Percentiles rank a stretch among this genome's conserved stretches.
Evolutionary conservation across 2,113 vertebrate species (phyloP).

Genomic region (Strix uralensis): DNA sequence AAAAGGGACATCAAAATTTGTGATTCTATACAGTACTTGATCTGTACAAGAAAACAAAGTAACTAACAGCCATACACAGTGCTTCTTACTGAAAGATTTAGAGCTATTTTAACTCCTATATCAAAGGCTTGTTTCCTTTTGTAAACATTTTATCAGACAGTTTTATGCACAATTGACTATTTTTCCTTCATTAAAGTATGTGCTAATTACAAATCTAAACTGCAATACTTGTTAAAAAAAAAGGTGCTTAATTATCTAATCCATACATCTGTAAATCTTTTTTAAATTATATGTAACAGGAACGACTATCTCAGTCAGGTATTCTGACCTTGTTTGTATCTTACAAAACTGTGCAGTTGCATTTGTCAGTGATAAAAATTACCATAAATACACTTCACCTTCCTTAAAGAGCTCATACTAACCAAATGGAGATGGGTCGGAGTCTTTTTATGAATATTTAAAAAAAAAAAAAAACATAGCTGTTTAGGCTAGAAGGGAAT

Average conservation of each 20-base stretch:
- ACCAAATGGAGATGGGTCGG: background rate
- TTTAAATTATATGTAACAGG: background rate
- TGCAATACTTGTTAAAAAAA: background rate
- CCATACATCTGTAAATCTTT: background rate
- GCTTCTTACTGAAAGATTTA: background rate
- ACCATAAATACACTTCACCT: background rate
- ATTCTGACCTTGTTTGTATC: background rate
- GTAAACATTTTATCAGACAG: background rate
- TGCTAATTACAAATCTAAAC: constrained; percentile 53
- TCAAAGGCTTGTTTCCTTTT: background rate
- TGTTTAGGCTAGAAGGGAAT: background rate
- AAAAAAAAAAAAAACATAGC: too few relatives aligned
- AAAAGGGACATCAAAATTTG: background rate
- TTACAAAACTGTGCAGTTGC: background rate
- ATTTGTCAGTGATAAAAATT: background rate
- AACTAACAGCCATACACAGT: background rate
- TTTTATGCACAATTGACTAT: background rate
- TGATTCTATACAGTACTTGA: background rate
- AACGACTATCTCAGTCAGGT: background rate
- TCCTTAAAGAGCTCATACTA: background rate
- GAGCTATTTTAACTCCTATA: background rate
- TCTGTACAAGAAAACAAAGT: background rate
- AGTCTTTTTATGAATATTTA: background rate
- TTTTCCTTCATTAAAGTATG: constrained; percentile 13
- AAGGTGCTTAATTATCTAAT: constrained; percentile 38